Base-by-base conservation (phyloP, 2,888 invertebrate genomes). In the Rhopalosiphum nymphaeae region DNA sequence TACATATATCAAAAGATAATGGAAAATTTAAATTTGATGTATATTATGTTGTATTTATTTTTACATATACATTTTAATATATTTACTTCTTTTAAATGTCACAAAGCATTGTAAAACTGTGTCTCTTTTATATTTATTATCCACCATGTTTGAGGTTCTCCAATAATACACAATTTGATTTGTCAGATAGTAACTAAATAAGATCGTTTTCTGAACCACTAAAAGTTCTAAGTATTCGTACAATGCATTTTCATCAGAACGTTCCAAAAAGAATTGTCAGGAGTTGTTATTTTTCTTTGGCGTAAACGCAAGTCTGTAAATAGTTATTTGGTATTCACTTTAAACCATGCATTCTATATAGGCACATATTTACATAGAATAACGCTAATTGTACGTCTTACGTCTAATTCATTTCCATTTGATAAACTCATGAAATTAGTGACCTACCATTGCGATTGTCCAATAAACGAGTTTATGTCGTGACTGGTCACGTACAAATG, bases 391-490 rank as follows among this genome's bases (percentile, higher is more conserved):
- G 21, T 36, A 9, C 9, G 36, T 42, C 78, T 85, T 10, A n/a
- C 42, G 26, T n/a, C n/a, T 46, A 36, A 25, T 53, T 85, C 29
- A 16, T 85, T 56, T 91, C 56, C 44, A 85, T 85, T 44, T 56
- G 85, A 85, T 29, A 44, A 57, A 85, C 85, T 91, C n/a, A 25
- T 44, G 29, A 57, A 56, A 46, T 84, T 67, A 49, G 78, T 57
- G 13, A 36, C 29, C 16, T 21, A 46, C 42, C 11, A 49, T 90
- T 91, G 53, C 44, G 44, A 91, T 86, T 85, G 85, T 91, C n/a
- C 85, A 44, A 93, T 93, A 67, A 89, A 93, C 56, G 89, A 93
- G 93, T 93, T 88, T 93, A 89, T 93, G 49, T 25, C 93, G 93
- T 93, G 93, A 89, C 93, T n/a, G 89, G 53, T 78, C 78, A 49